These are phyloP conservation scores for Metopolophium dirhodum DNA, from an alignment of 1,140 invertebrate species.

Conservation along the genomic window DNA sequence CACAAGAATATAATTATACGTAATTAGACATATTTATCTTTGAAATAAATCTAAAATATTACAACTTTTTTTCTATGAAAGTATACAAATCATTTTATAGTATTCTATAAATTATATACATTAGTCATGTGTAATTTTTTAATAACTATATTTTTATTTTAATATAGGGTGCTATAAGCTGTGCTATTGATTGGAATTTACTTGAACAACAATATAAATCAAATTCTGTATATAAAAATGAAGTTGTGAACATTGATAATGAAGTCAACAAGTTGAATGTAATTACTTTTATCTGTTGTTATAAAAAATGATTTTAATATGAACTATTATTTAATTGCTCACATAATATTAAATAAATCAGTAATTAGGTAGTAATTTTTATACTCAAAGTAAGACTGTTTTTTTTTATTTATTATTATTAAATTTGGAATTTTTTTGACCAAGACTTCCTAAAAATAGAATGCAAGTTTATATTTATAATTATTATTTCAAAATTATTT, in stretches of 20 bases:
- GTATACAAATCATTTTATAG: neutral
- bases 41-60: neutral
- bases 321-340: neutral
- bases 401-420: no score
- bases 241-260: conserved; percentile 82
- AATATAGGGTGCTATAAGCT: conserved; percentile 88
- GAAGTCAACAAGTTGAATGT: conserved; percentile 64
- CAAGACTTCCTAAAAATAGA: no score
- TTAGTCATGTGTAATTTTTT: neutral
- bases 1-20: neutral
- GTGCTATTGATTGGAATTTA: conserved; percentile 92
- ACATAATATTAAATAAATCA: neutral
- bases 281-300: neutral
- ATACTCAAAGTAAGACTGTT: neutral
- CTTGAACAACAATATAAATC: conserved; percentile 88
- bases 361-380: neutral
- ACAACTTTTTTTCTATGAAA: neutral
- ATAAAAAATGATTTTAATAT: no score
- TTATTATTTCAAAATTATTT: neutral
- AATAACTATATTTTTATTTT: conserved; percentile 30
- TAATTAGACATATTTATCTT: neutral
- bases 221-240: conserved; percentile 81
- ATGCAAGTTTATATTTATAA: no score
- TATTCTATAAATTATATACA: neutral
- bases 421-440: no score